Conservation (phyloP, 2,113 vertebrate species). For the Myiagra hebetior region DNA sequence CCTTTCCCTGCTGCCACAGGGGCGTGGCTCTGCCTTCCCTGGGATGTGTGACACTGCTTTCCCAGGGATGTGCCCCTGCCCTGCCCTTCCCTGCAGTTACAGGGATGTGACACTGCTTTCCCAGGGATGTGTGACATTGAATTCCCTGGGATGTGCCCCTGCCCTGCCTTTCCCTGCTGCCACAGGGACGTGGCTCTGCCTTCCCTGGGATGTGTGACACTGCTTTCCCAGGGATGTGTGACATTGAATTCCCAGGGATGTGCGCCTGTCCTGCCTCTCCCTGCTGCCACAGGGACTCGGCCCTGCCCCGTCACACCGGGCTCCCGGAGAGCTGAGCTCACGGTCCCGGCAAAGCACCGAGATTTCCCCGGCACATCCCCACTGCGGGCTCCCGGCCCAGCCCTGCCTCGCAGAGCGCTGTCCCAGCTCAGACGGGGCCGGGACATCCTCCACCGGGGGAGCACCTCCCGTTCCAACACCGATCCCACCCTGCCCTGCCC, state of each 20-base stretch:
- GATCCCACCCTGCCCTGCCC: not conserved
- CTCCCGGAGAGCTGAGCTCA: not conserved
- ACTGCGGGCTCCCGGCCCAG: not conserved
- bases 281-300: not conserved
- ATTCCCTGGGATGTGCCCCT: too few relatives aligned
- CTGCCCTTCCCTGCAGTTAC: too few relatives aligned
- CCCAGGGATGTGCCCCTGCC: too few relatives aligned
- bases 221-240: not conserved
- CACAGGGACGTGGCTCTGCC: not conserved
- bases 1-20: too few relatives aligned
- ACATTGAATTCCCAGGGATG: too few relatives aligned
- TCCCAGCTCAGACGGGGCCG: too few relatives aligned
- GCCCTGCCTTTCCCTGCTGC: not conserved
- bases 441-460: accelerated
- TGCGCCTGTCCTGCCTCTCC: too few relatives aligned
- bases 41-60: not conserved
- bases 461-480: not conserved
- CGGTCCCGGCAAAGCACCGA: accelerated
- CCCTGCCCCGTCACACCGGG: not conserved
- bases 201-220: too few relatives aligned
- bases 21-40: not conserved
- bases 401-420: accelerated
- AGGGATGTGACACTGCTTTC: not conserved
- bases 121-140: not conserved
- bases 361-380: not conserved